Base-by-base conservation (phyloP, 2,113 vertebrate genomes). In the Pipra filicauda region DNA sequence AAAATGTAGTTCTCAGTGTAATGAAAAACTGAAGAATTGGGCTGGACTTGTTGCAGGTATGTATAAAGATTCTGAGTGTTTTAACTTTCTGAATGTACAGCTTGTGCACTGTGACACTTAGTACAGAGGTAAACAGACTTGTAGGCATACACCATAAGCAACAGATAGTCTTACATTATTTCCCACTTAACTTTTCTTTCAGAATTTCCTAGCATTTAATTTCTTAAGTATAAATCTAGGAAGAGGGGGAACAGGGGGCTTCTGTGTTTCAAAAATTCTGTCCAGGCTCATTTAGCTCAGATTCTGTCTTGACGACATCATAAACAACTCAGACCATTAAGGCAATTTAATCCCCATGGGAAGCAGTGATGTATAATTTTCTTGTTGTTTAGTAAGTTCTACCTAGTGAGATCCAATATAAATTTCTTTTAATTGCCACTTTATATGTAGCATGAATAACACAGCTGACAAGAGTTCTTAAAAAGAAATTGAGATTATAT, bases 381-480 rank as follows among this genome's bases (percentile, higher is more conserved):
- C 77, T 31, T 81, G 26, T 88, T 77, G 37, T 89, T 82, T 75
- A 77, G 15, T 67, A 88, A 93, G 70, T 85, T 91, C 43, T 91
- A 51, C 39, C 51, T 88, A 91, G 26, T 85, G 20, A 91, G 48
- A 91, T 85, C 24, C 26, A 81, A 78, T 26, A 88, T 88, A 96
- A 87, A 91, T 95, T 85, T 89, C 5, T 82, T 94, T 82, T 88
- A 96, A 89, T 95, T 95, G 39, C 54, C 46, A 70, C 57, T 93
- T 92, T 83, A 33, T 66, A 91, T 84, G 73, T 94, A 94, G 54
- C 54, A 85, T 77, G 70, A 51, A 92, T 88, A 84, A 52, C 71
- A 64, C 30, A 76, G 24, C 31, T 89, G 57, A 59, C 94, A 95
- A 73, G 9, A 21, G 74, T 57, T 82, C 61, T 67, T 88, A 82